Evolutionary conservation across 2,888 invertebrate genomes (phyloP).

Genomic region (Oasisia sp.): DNA sequence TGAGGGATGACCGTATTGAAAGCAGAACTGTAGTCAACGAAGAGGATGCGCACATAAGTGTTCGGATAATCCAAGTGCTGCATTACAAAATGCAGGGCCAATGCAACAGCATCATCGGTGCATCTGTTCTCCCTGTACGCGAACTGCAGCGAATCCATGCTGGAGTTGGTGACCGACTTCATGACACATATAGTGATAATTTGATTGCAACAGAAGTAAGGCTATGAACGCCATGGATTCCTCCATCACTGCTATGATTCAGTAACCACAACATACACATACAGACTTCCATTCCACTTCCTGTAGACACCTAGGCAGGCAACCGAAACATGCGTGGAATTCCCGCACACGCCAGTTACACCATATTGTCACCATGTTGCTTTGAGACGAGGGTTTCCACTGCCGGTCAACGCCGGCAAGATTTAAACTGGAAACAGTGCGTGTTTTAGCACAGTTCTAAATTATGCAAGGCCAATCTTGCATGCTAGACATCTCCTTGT

Average conservation of each 20-base stretch:
- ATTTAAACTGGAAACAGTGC: not conserved
- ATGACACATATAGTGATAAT: not conserved
- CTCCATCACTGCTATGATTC: not conserved
- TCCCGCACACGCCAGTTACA: not conserved
- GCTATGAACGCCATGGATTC: not conserved
- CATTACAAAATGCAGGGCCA: too few species aligned
- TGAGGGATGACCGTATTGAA: too few species aligned
- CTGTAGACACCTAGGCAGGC: not conserved
- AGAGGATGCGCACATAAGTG: too few species aligned
- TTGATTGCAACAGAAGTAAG: not conserved
- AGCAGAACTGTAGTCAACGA: too few species aligned
- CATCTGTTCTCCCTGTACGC: too few species aligned
- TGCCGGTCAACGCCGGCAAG: not conserved
- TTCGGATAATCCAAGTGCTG: too few species aligned
- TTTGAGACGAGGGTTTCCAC: not conserved
- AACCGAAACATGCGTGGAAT: not conserved
- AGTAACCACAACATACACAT: not conserved
- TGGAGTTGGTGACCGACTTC: too few species aligned
- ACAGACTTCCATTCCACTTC: not conserved
- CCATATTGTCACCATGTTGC: not conserved
- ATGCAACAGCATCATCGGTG: too few species aligned
- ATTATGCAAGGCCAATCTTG: conserved; percentile 17
- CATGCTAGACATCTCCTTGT: not conserved
- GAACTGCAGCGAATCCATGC: too few species aligned
- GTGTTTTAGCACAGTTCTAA: not conserved